Evolutionary conservation across 1,140 invertebrate species (phyloP).

Genomic region (Littorina saxatilis): DNA sequence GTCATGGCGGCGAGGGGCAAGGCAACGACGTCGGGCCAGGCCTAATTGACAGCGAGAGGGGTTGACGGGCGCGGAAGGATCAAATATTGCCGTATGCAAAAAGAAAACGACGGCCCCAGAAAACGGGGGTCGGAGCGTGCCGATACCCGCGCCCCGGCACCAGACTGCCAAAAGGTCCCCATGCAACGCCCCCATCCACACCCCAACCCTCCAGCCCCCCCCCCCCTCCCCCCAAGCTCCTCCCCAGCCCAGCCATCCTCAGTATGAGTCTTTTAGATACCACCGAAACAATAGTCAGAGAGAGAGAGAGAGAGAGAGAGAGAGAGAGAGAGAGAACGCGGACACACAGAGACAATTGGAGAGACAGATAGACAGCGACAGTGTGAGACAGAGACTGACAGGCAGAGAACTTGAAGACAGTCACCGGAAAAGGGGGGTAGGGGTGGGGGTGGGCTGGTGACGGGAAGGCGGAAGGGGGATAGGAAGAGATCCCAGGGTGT

Average conservation of each 20-base stretch:
- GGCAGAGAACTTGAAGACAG: too few species aligned
- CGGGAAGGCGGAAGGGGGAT: too few species aligned
- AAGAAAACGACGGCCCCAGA: not conserved
- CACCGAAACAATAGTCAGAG: slow-evolving; percentile 20
- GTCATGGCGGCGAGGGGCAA: slow-evolving; percentile 30
- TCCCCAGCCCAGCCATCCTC: too few species aligned
- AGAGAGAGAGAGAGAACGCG: too few species aligned
- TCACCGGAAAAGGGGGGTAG: too few species aligned
- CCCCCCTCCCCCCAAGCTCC: slow-evolving; percentile 8
- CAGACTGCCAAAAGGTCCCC: not conserved
- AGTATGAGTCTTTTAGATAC: slow-evolving; percentile 12
- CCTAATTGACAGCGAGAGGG: slow-evolving; percentile 43
- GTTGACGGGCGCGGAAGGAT: slow-evolving; percentile 20
- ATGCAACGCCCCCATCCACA: too few species aligned
- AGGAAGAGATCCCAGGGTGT: too few species aligned
- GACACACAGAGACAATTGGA: too few species aligned
- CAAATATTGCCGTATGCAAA: slow-evolving; percentile 39
- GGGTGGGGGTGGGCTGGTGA: too few species aligned
- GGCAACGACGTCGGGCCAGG: slow-evolving; percentile 11
- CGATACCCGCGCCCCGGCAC: not conserved
- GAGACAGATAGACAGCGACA: too few species aligned
- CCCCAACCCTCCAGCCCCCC: not conserved
- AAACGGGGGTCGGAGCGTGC: not conserved
- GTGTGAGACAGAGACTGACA: too few species aligned
- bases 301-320: not conserved